These are phyloP conservation scores for Menura novaehollandiae DNA, from an alignment of 2,113 vertebrate species.

Conservation along the genomic window DNA sequence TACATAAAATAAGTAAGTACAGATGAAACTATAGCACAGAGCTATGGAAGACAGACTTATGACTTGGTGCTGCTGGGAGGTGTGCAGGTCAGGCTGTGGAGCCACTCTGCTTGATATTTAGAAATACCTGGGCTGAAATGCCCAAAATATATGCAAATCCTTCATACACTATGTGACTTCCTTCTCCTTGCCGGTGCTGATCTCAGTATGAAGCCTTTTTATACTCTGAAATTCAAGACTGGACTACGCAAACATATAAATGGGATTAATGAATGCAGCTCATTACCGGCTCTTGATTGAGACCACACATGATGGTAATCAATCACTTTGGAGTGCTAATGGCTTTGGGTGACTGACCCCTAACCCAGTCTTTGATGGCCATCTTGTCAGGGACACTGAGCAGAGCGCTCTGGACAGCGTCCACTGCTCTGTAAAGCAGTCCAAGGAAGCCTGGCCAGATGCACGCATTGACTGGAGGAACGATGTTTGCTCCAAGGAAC, in stretches of 20 bases:
- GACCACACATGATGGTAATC: slow-evolving; percentile 65
- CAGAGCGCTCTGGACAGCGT: slow-evolving; percentile 55
- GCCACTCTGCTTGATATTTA: neutral
- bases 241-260: slow-evolving; percentile 46
- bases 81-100: neutral
- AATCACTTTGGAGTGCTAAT: slow-evolving; percentile 64
- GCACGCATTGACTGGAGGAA: neutral
- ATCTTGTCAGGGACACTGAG: slow-evolving; percentile 64
- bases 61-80: neutral
- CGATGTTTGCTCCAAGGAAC: neutral
- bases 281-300: slow-evolving; percentile 62
- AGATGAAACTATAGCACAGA: neutral
- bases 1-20: neutral
- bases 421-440: slow-evolving; percentile 31
- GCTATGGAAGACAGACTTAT: neutral
- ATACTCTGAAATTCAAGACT: slow-evolving; percentile 36
- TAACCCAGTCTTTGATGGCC: slow-evolving; percentile 61
- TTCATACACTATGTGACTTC: neutral
- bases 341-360: slow-evolving; percentile 61
- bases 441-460: slow-evolving; percentile 12
- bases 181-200: neutral
- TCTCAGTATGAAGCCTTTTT: slow-evolving; percentile 34
- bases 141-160: neutral
- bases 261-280: slow-evolving; percentile 52
- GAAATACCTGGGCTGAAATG: neutral